Evolutionary conservation across 2,113 vertebrate genomes (phyloP).

Genomic region (Edolisoma coerulescens): DNA sequence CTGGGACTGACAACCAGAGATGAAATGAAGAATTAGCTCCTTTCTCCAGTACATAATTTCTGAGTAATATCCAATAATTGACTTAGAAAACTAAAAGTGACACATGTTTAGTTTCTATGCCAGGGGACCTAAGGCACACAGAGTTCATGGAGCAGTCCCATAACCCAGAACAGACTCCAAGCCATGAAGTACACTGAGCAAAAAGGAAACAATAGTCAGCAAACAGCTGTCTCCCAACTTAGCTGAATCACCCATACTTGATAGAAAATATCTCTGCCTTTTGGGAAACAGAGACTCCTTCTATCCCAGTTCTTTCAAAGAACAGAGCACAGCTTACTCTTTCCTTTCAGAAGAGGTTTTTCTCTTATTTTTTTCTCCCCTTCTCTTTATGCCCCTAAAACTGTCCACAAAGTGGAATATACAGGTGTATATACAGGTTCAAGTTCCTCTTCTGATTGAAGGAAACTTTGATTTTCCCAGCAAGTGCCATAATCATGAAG

Average conservation of each 20-base stretch:
- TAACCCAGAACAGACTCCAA: background rate
- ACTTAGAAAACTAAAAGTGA: background rate
- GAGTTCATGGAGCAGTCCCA: background rate
- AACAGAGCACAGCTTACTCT: background rate
- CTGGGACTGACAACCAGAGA: conserved; percentile 16
- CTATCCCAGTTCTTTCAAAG: background rate
- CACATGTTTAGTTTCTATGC: background rate
- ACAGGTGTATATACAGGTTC: background rate
- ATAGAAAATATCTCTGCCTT: background rate
- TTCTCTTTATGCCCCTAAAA: background rate
- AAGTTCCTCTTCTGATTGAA: background rate
- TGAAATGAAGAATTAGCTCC: background rate
- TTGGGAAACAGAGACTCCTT: background rate
- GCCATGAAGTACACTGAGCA: background rate
- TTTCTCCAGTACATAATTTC: conserved; percentile 1
- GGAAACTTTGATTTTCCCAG: background rate
- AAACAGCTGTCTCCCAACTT: background rate
- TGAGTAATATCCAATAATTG: background rate
- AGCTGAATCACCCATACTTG: background rate
- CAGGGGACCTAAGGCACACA: background rate
- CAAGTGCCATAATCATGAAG: background rate
- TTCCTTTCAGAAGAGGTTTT: background rate
- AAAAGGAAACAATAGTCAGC: background rate
- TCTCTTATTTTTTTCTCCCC: background rate
- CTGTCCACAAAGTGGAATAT: background rate